These are phyloP conservation scores for Miichthys miiuy DNA, from an alignment of 2,797 vertebrate species.

Conservation along the genomic window DNA sequence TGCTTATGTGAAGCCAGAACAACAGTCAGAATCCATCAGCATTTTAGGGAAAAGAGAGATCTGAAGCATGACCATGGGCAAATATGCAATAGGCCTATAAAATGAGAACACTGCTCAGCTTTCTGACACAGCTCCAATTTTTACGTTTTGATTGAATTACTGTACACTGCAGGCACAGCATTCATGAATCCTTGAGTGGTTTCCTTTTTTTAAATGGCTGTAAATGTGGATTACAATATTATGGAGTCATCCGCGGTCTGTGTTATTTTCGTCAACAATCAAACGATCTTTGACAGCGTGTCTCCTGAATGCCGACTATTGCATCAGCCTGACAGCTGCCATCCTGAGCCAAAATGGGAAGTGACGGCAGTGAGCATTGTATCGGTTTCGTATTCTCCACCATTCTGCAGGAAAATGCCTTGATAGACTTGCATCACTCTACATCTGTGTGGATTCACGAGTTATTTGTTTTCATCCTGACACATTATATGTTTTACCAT, in stretches of 20 bases:
- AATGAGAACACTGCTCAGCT: background rate
- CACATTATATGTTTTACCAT: slow-evolving; percentile 22
- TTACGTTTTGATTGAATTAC: slow-evolving; percentile 22
- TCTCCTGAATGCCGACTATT: slow-evolving; percentile 64
- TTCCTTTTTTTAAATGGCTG: slow-evolving; percentile 41
- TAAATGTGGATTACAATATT: slow-evolving; percentile 41
- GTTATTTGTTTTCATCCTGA: slow-evolving; percentile 49
- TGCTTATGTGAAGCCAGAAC: background rate
- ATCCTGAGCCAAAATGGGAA: slow-evolving; percentile 57
- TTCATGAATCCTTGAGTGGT: slow-evolving; percentile 32
- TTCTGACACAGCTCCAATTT: slow-evolving; percentile 17
- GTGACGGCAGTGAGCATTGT: slow-evolving; percentile 49
- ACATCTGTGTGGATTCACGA: slow-evolving; percentile 32
- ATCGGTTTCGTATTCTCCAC: slow-evolving; percentile 53
- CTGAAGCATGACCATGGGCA: slow-evolving; percentile 1
- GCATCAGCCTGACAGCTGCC: slow-evolving; percentile 77
- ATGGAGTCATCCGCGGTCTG: slow-evolving; percentile 50
- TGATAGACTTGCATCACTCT: slow-evolving; percentile 49
- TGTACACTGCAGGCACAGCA: slow-evolving; percentile 13
- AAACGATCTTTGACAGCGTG: slow-evolving; percentile 69
- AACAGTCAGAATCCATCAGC: slow-evolving; percentile 21
- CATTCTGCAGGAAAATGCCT: slow-evolving; percentile 27
- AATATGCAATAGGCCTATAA: background rate
- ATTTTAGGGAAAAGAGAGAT: background rate
- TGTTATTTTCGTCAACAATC: slow-evolving; percentile 62